Evolutionary conservation across 1,140 invertebrate species (phyloP), one percentile per base, ranked within the genome.

Genomic region (Aleiodes sp.): DNA sequence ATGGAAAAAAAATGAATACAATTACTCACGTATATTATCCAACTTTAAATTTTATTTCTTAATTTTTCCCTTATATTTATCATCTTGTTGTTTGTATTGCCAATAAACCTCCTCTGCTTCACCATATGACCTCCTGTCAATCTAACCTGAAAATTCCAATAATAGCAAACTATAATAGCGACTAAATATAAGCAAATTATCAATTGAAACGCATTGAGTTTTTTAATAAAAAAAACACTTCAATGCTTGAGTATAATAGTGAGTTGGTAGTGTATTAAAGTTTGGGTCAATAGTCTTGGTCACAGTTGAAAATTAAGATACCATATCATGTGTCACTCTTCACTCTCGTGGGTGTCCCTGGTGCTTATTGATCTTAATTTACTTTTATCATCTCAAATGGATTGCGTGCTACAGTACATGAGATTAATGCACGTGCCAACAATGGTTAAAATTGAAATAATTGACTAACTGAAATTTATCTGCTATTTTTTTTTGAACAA

Each of bases 11-110:
- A n/a, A n/a, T n/a, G n/a, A n/a, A n/a, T n/a, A n/a, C n/a, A n/a
- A n/a, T 65, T 31, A 56, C 33, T 57, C 14, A 65, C 19, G 1
- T 65, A 33, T 14, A 9, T 35, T 3, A 2, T 19, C 33, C 12
- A 16, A 43, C 3, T 19, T 57, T 68, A 68, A 21, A 68, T 68
- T 14, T 60, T 26, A 39, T 57, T 62, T 70, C 80, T 76, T 70
- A 78, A 77, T 64, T 74, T 67, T 82, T 82, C 73, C 71, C 81
- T 75, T 79, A 82, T 82, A 76, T 82, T 83, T 73, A 83, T 83
- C 82, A 82, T 83, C 72, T 82, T 81, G 73, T 82, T 83, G 19
- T 83, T 82, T 33, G 82, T 82, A 52, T 84, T 84, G 2, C 80
- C 82, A 67, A 82, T 84, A 66, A 84, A 82, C 65, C 81, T 71